These are phyloP conservation scores for Artibeus lituratus DNA, from an alignment of 2,797 vertebrate species.

Conservation along the genomic window DNA sequence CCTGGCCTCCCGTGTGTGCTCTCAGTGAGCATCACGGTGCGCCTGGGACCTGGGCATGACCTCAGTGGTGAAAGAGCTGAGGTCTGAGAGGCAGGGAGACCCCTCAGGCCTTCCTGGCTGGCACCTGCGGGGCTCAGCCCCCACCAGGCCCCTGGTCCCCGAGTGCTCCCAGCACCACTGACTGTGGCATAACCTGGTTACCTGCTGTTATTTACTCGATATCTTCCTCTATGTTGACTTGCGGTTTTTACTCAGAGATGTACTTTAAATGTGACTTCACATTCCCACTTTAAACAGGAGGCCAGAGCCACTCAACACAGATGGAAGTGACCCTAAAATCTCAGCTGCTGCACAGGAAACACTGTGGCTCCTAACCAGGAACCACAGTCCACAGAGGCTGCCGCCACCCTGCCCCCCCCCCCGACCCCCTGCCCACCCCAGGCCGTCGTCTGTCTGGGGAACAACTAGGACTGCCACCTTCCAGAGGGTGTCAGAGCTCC, in stretches of 20 bases:
- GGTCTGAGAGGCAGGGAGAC: background rate
- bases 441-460: background rate
- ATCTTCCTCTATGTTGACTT: background rate
- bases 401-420: too few relatives aligned
- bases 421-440: accelerated
- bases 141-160: accelerated
- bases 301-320: background rate
- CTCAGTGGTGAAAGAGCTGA: background rate
- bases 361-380: background rate
- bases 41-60: accelerated
- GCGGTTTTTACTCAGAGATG: background rate
- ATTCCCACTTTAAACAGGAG: background rate
- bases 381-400: accelerated
- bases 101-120: background rate
- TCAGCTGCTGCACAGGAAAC: background rate
- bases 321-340: background rate
- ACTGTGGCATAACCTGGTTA: background rate
- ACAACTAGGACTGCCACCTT: background rate
- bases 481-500: background rate
- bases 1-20: background rate
- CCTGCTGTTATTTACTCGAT: background rate
- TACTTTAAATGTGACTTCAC: background rate
- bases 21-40: accelerated
- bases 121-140: background rate
- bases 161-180: accelerated